Conservation (phyloP, 2,113 vertebrate species). For the Oxygymnocypris stewartii region DNA sequence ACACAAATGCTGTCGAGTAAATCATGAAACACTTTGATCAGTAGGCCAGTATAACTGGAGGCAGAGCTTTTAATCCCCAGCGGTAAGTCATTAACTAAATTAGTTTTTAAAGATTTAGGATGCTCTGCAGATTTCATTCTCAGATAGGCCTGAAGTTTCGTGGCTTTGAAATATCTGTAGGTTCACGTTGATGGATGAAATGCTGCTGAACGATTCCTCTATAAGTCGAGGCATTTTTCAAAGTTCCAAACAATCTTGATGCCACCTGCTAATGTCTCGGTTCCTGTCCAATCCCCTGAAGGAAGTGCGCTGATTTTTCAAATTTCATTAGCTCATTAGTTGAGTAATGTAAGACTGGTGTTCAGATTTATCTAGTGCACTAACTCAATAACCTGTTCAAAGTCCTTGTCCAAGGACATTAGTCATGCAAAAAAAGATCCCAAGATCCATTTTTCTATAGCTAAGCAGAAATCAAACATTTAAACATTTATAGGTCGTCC, state of each 20-base stretch:
- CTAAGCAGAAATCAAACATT: slow-evolving; percentile 67
- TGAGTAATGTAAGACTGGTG: slow-evolving; percentile 51
- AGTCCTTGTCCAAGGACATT: slow-evolving; percentile 63
- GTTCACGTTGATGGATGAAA: slow-evolving; percentile 67
- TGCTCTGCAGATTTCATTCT: slow-evolving; percentile 75
- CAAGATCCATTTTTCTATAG: slow-evolving; percentile 66
- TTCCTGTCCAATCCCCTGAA: slow-evolving; percentile 47
- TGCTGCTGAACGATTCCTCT: slow-evolving; percentile 55
- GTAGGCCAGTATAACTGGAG: slow-evolving; percentile 87
- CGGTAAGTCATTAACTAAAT: slow-evolving; percentile 87
- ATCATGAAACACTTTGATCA: slow-evolving; percentile 90
- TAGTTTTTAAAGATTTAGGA: slow-evolving; percentile 84
- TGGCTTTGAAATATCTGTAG: slow-evolving; percentile 64
- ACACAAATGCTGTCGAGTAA: slow-evolving; percentile 76
- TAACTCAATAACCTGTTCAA: slow-evolving; percentile 53
- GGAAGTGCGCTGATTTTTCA: slow-evolving; percentile 38
- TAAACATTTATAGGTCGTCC: slow-evolving; percentile 69
- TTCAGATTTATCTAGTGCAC: slow-evolving; percentile 63
- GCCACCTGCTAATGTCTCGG: slow-evolving; percentile 30
- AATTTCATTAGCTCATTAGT: slow-evolving; percentile 45
- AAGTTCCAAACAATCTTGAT: slow-evolving; percentile 33
- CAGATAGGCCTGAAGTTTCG: slow-evolving; percentile 70
- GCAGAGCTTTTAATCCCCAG: slow-evolving; percentile 90
- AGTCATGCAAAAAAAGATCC: slow-evolving; percentile 53
- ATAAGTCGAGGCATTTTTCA: slow-evolving; percentile 34